Percentiles rank a stretch among this genome's conserved stretches.
phyloP scores from a whole-genome alignment of 1,140 invertebrate genomes.

The Macrobrachium nipponense region DNA sequence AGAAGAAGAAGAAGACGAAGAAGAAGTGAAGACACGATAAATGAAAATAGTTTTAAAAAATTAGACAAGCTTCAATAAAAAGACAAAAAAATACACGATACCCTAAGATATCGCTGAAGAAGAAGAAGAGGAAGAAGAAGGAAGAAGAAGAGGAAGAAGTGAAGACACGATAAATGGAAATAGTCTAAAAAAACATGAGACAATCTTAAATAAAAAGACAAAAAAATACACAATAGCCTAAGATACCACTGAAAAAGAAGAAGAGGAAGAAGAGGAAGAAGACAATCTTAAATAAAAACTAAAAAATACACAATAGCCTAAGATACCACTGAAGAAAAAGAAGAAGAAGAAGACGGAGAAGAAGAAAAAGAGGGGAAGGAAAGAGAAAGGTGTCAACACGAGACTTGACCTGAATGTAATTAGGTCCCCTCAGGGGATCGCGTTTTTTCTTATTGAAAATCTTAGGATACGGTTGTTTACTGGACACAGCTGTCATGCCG shows the following conservation, averaged over 20 bases:
- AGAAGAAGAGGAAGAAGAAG: neutral
- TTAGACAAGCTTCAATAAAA: too few species aligned
- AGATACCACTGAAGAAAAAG: constrained; percentile 18
- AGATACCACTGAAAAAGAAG: too few species aligned
- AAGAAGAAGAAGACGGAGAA: neutral
- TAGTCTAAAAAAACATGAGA: neutral
- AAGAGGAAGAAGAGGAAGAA: too few species aligned
- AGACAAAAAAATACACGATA: too few species aligned
- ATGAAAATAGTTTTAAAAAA: too few species aligned
- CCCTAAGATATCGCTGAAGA: too few species aligned
- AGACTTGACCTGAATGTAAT: constrained; percentile 30
- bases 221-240: too few species aligned
- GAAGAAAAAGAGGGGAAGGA: neutral
- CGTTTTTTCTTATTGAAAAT: too few species aligned
- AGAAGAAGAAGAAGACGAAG: too few species aligned
- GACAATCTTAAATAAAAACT: neutral
- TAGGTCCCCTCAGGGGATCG: neutral
- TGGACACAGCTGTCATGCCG: too few species aligned
- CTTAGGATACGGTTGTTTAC: neutral
- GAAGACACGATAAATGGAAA: neutral
- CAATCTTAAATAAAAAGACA: neutral
- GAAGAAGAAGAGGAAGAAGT: neutral
- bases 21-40: too few species aligned
- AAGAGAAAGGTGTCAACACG: neutral
- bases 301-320: too few species aligned